A percentile compares a stretch with the other conserved stretches of the same genome.
These are phyloP conservation scores for Monochamus alternatus DNA, from an alignment of 2,888 invertebrate genomes.

Conservation along the genomic window DNA sequence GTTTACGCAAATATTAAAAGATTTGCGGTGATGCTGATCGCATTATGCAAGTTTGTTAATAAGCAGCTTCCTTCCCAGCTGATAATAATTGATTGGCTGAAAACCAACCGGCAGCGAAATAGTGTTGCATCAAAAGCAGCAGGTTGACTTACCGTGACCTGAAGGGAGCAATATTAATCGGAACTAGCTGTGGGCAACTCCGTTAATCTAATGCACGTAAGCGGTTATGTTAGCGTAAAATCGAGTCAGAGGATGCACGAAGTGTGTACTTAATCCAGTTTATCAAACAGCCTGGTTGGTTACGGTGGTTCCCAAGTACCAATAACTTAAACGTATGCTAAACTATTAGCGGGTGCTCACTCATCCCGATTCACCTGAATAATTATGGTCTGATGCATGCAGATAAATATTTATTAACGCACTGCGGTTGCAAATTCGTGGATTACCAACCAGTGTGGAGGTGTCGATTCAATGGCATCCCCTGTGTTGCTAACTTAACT, in stretches of 20 bases:
- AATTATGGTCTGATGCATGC: constrained; percentile 20
- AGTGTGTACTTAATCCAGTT: constrained; percentile 57
- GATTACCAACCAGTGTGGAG: constrained; percentile 2
- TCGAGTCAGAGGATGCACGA: constrained; percentile 57
- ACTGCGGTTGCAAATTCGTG: neutral
- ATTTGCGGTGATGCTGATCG: neutral
- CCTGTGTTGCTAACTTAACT: neutral
- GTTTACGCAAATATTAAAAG: no score
- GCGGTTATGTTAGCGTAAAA: constrained; percentile 59
- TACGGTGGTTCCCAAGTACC: constrained; percentile 36
- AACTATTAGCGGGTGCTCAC: constrained; percentile 31
- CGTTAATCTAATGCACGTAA: constrained; percentile 60
- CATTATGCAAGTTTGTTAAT: constrained; percentile 19
- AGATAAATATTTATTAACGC: constrained; percentile 22
- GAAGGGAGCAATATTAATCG: constrained; percentile 61
- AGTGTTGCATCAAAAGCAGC: constrained; percentile 45
- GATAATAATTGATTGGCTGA: constrained; percentile 31
- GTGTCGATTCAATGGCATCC: neutral
- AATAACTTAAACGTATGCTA: constrained; percentile 31
- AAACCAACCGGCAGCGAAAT: constrained; percentile 31
- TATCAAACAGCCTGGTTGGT: constrained; percentile 51
- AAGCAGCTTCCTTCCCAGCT: constrained; percentile 15
- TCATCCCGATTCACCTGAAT: constrained; percentile 17
- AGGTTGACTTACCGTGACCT: constrained; percentile 54
- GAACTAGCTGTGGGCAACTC: constrained; percentile 58